Evolutionary conservation across 2,113 vertebrate genomes (phyloP).

Genomic region (Todiramphus saurophagus): DNA sequence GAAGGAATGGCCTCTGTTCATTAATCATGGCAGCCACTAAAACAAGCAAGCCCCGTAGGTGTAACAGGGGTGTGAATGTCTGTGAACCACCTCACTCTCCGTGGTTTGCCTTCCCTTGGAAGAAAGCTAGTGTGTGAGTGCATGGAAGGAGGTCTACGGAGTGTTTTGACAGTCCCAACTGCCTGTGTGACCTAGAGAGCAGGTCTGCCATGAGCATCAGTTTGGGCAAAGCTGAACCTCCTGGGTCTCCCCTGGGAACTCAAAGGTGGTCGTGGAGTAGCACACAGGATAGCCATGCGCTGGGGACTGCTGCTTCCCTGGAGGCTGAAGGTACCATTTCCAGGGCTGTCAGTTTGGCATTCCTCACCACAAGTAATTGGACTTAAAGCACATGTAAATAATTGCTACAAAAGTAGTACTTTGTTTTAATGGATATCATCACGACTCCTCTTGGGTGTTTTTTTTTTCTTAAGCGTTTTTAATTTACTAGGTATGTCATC

Average conservation of each 20-base stretch:
- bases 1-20: neutral
- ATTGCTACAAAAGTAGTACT: neutral
- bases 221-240: neutral
- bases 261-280: fast-evolving
- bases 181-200: neutral
- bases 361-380: neutral
- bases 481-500: neutral
- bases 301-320: fast-evolving
- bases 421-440: neutral
- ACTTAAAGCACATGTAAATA: neutral
- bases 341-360: neutral
- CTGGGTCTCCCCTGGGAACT: neutral
- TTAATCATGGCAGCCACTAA: neutral
- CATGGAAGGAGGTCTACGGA: fast-evolving
- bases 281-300: too few species aligned
- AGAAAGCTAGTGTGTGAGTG: fast-evolving
- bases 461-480: neutral
- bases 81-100: neutral
- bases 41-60: neutral
- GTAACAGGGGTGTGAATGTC: neutral
- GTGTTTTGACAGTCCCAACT: fast-evolving
- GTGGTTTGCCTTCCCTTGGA: neutral
- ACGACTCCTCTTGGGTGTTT: neutral
- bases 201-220: neutral
- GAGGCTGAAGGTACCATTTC: too few species aligned